These are phyloP conservation scores for Neopipo cinnamomea DNA, from an alignment of 2,113 vertebrate species.

Conservation along the genomic window DNA sequence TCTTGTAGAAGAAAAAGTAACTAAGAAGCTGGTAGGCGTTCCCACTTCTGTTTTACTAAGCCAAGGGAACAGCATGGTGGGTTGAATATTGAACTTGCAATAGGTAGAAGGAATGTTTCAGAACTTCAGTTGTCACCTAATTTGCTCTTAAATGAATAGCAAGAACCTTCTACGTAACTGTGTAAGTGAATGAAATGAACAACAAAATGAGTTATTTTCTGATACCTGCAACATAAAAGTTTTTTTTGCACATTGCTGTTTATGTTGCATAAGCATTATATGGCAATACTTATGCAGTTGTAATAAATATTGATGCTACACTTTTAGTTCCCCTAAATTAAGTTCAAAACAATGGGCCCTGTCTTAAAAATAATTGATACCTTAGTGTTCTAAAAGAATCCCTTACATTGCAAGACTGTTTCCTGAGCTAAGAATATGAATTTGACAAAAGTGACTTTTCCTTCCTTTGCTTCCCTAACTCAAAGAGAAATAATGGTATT, in stretches of 20 bases:
- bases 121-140: background rate
- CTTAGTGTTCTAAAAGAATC: background rate
- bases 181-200: background rate
- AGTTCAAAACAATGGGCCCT: background rate
- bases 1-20: constrained; percentile 35
- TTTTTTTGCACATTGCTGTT: background rate
- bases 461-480: background rate
- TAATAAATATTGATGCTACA: background rate
- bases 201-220: background rate
- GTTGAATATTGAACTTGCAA: background rate
- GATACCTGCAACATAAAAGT: background rate
- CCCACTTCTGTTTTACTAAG: background rate
- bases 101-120: background rate
- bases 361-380: background rate
- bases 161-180: background rate
- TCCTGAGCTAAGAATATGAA: background rate
- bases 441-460: background rate
- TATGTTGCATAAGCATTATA: background rate
- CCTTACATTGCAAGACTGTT: background rate
- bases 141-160: background rate
- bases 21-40: background rate
- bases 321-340: background rate
- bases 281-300: background rate
- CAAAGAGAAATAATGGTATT: background rate
- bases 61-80: background rate